These are phyloP conservation scores for Parnassius orleans DNA, from an alignment of 2,888 invertebrate species.

Conservation along the genomic window DNA sequence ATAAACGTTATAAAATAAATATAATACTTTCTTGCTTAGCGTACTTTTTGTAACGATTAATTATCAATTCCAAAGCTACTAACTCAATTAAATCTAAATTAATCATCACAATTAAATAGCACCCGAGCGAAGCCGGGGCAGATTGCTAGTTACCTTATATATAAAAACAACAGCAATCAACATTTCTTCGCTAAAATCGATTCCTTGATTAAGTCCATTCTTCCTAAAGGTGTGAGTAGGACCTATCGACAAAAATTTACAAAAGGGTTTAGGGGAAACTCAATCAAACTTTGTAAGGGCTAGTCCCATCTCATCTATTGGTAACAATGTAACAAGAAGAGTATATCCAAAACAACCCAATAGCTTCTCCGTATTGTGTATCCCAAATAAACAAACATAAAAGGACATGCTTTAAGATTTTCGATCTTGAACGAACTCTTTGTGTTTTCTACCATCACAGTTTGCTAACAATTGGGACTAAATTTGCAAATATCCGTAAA, in stretches of 20 bases:
- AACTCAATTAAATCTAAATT: too few species aligned
- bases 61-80: too few species aligned
- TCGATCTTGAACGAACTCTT: conserved; percentile 17
- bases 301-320: conserved; percentile 15
- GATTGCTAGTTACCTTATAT: too few species aligned
- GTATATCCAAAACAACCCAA: conserved; percentile 21
- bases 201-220: too few species aligned
- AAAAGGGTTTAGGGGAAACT: conserved; percentile 21
- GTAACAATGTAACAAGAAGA: conserved; percentile 12
- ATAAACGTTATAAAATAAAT: too few species aligned
- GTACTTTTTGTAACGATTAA: too few species aligned
- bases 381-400: conserved; percentile 23
- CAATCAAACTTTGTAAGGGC: conserved; percentile 22
- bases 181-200: too few species aligned
- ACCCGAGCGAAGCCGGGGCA: too few species aligned
- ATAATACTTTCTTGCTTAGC: too few species aligned
- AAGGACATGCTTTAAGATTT: conserved; percentile 12
- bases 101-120: too few species aligned
- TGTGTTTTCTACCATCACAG: not conserved
- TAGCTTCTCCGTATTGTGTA: conserved; percentile 18
- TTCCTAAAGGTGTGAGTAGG: not conserved
- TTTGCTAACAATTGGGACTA: not conserved
- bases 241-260: conserved; percentile 6
- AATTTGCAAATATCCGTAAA: too few species aligned
- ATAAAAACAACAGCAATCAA: too few species aligned